Conservation (phyloP, 2,888 invertebrate species). For the Neria commutata region DNA sequence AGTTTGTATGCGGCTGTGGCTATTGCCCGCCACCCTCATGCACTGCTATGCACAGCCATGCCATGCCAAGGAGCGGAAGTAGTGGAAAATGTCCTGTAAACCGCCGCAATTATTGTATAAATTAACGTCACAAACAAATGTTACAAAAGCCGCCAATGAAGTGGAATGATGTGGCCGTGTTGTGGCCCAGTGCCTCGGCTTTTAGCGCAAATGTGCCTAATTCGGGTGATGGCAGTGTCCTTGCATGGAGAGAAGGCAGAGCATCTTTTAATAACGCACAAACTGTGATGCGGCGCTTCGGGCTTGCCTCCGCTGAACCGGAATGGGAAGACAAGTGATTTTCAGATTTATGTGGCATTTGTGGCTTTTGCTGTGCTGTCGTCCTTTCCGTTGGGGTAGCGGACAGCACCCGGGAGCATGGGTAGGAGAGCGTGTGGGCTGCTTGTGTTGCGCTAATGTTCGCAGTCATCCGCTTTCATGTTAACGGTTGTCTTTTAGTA, state of each 20-base stretch:
- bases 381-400: too few relatives aligned
- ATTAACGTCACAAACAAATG: constrained; percentile 63
- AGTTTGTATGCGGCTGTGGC: constrained; percentile 24
- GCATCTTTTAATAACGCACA: constrained; percentile 50
- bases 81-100: neutral
- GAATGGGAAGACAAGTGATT: constrained; percentile 55
- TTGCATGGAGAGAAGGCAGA: neutral
- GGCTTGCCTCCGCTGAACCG: too few relatives aligned
- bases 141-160: constrained; percentile 63
- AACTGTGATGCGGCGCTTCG: constrained; percentile 45
- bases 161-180: constrained; percentile 54
- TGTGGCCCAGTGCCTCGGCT: constrained; percentile 12
- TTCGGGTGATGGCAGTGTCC: constrained; percentile 25
- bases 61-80: neutral
- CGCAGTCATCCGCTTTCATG: neutral
- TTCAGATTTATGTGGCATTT: constrained; percentile 48
- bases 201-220: constrained; percentile 50
- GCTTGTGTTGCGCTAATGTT: neutral
- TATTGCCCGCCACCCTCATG: neutral
- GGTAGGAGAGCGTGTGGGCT: neutral
- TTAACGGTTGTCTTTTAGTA: neutral
- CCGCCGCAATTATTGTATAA: constrained; percentile 56
- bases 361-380: neutral
- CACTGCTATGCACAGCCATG: neutral
- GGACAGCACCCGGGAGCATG: neutral